A percentile compares a stretch with the other conserved stretches of the same genome.
phyloP scores from a whole-genome alignment of 1,140 invertebrate genomes.

The Bradysia coprophila region DNA sequence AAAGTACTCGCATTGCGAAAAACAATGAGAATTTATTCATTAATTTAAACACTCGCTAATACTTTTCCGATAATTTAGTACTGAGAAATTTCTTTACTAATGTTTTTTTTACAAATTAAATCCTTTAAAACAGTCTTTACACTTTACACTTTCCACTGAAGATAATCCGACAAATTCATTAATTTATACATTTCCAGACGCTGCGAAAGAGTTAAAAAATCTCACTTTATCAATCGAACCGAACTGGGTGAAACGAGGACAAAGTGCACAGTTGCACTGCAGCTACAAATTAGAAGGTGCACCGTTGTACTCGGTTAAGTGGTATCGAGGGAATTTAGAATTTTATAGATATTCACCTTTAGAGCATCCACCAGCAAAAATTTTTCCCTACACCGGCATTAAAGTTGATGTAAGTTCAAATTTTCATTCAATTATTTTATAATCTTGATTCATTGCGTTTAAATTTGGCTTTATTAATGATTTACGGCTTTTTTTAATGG shows the following conservation, averaged over 20 bases:
- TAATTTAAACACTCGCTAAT: too few species aligned
- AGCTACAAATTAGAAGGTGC: slow-evolving; percentile 48
- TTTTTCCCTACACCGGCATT: slow-evolving; percentile 42
- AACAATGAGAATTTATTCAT: not conserved
- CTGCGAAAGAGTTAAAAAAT: slow-evolving; percentile 24
- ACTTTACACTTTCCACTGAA: too few species aligned
- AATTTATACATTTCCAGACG: not conserved
- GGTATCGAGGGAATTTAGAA: slow-evolving; percentile 53
- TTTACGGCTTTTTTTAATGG: too few species aligned
- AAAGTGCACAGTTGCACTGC: slow-evolving; percentile 32
- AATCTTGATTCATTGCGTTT: not conserved
- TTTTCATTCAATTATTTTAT: not conserved
- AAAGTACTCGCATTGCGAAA: not conserved
- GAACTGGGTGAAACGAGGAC: slow-evolving; percentile 27
- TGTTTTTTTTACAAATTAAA: not conserved
- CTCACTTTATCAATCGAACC: slow-evolving; percentile 30
- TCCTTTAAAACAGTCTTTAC: not conserved
- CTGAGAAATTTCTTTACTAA: not conserved
- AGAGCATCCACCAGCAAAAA: slow-evolving; percentile 40
- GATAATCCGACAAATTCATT: too few species aligned
- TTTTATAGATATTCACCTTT: slow-evolving; percentile 50
- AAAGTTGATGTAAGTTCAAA: slow-evolving; percentile 48
- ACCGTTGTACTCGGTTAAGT: slow-evolving; percentile 55
- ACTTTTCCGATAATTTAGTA: not conserved
- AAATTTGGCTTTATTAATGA: too few species aligned